Percentiles rank a stretch among this genome's conserved stretches.
These are phyloP conservation scores for Micrastur ruficollis DNA, from an alignment of 2,797 vertebrate species.

Conservation along the genomic window DNA sequence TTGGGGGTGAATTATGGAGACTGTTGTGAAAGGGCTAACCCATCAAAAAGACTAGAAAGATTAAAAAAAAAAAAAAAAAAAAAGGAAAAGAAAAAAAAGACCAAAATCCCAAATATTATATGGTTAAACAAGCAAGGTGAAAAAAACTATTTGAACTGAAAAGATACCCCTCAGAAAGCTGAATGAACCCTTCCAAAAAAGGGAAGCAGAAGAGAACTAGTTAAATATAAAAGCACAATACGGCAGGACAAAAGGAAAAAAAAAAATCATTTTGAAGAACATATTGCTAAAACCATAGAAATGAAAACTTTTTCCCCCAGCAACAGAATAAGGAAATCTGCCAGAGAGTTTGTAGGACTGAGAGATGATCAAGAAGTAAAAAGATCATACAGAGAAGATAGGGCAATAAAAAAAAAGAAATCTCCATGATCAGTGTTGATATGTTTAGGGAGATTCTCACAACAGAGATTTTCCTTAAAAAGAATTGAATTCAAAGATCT, in stretches of 20 bases:
- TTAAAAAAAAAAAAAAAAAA: not conserved
- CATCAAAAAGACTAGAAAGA: constrained; percentile 1
- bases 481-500: not conserved
- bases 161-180: not conserved
- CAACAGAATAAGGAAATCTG: not conserved
- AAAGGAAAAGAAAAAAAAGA: not conserved
- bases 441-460: not conserved
- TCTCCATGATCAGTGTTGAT: not conserved
- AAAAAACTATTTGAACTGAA: not conserved
- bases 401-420: not conserved
- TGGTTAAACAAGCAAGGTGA: constrained; percentile 15
- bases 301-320: not conserved
- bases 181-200: not conserved
- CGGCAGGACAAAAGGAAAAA: not conserved
- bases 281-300: not conserved
- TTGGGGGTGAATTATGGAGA: constrained; percentile 18
- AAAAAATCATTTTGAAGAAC: not conserved
- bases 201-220: not conserved
- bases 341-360: not conserved
- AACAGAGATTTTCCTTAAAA: not conserved
- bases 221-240: constrained; percentile 37
- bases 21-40: constrained; percentile 17
- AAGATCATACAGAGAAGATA: not conserved
- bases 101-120: not conserved
- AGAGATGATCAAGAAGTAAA: constrained; percentile 14